These are phyloP conservation scores for Acleris emargana DNA, from an alignment of 2,888 invertebrate species.

Conservation along the genomic window DNA sequence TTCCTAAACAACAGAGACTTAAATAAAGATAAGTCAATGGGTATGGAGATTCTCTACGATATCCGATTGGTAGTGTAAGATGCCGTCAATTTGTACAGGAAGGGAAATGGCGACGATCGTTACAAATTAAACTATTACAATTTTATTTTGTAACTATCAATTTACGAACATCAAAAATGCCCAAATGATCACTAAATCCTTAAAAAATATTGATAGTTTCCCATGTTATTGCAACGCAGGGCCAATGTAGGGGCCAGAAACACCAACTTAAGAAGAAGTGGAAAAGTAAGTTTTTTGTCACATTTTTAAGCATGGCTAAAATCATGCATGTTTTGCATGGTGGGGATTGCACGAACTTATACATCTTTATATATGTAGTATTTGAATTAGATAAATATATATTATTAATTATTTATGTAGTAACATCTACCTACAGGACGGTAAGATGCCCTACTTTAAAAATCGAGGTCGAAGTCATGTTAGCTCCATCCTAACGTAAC, in stretches of 20 bases:
- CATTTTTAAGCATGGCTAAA: slow-evolving; percentile 2
- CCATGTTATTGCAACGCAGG: too few species aligned
- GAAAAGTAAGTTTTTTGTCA: background rate
- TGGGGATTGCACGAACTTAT: background rate
- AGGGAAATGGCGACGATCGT: too few species aligned
- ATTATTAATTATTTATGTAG: background rate
- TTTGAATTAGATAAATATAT: background rate
- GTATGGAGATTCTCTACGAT: too few species aligned
- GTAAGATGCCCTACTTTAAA: too few species aligned
- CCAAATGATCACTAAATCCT: background rate
- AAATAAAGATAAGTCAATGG: too few species aligned
- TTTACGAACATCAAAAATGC: background rate
- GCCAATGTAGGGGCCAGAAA: background rate
- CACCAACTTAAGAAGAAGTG: background rate
- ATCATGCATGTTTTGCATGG: slow-evolving; percentile 5
- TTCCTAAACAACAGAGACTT: too few species aligned
- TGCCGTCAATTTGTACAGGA: too few species aligned
- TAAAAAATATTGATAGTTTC: background rate
- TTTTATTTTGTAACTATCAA: background rate
- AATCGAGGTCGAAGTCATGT: too few species aligned
- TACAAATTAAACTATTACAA: too few species aligned
- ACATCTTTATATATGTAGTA: background rate
- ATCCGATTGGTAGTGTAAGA: too few species aligned
- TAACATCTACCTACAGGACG: background rate
- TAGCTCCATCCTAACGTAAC: too few species aligned